Evolutionary conservation across 1,140 invertebrate species (phyloP), one percentile per base, ranked within the genome.

Genomic region (Brachionus calyciflorus): DNA sequence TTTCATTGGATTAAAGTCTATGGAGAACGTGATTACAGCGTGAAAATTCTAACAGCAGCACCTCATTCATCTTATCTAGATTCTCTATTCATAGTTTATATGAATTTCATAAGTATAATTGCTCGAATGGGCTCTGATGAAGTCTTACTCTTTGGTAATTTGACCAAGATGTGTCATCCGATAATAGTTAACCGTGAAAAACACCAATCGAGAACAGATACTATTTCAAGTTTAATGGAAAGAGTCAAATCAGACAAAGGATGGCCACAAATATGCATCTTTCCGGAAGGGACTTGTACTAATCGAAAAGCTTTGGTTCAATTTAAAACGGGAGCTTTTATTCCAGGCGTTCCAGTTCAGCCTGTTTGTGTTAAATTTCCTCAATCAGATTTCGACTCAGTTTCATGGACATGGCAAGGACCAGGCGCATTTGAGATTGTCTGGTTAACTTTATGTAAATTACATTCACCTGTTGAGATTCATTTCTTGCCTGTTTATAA

Each of bases 381-480:
- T 0, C 96, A 96, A 82, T 91, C 90, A 81, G 86, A 91, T 80
- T 73, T 73, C 12, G 93, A 98, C 82, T 94, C 93, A 2, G 89
- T 94, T 46, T 94, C 93, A 0, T 98, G 94, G 94, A 97, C 94
- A 3, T 98, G 94, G 94, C 92, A 96, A 85, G 94, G 94, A 76
- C 93, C 93, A 78, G 91, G 91, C 85, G 92, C 92, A 92, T 85
- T 92, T 78, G 91, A 91, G 81, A 86, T 93, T 30, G 83, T 96
- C 7, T 96, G 93, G 93, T 84, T 94, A 77, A 95, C 93, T 0
- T 85, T 97, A 78, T 92, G 93, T 5, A 92, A 94, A 84, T 90
- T 95, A 78, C 90, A 92, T 81, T 96, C 91, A 79, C 89, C 89
- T 65, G 91, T 92, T 81, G 93, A 96, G 87, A 91, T 97, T 65